phyloP scores from a whole-genome alignment of 2,113 vertebrate species.

The Mellivora capensis region DNA sequence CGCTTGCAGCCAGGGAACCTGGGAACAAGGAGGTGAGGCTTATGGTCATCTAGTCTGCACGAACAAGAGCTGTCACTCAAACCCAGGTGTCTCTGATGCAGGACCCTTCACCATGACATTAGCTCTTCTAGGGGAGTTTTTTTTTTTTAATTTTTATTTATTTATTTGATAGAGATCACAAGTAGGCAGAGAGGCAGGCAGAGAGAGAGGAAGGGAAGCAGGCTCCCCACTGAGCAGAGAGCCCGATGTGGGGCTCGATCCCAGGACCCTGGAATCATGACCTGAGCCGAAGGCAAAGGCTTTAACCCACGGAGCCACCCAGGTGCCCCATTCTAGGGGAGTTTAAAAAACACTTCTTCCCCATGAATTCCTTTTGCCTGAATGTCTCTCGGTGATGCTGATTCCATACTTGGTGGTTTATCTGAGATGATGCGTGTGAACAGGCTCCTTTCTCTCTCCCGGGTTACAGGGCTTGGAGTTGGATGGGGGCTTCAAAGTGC shows the following conservation, averaged over 20 bases:
- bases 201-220: too few relatives aligned
- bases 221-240: too few relatives aligned
- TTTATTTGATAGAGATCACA: too few relatives aligned
- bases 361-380: background rate
- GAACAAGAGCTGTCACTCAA: accelerated
- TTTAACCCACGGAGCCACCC: too few relatives aligned
- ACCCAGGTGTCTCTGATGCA: background rate
- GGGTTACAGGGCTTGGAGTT: background rate
- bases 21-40: background rate
- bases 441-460: background rate
- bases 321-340: too few relatives aligned
- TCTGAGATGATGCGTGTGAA: background rate
- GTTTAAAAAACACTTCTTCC: background rate
- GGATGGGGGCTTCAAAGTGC: background rate
- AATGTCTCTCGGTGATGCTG: background rate
- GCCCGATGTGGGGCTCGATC: too few relatives aligned
- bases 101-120: background rate
- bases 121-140: background rate
- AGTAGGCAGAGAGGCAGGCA: too few relatives aligned
- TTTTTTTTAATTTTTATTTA: too few relatives aligned
- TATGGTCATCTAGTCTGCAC: background rate
- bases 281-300: too few relatives aligned
- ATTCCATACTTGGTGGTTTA: background rate
- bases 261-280: too few relatives aligned
- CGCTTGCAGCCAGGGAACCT: background rate